Percentiles rank a stretch among this genome's conserved stretches.
Evolutionary conservation across 2,113 vertebrate species (phyloP).

Genomic region (Laticauda laticaudata): DNA sequence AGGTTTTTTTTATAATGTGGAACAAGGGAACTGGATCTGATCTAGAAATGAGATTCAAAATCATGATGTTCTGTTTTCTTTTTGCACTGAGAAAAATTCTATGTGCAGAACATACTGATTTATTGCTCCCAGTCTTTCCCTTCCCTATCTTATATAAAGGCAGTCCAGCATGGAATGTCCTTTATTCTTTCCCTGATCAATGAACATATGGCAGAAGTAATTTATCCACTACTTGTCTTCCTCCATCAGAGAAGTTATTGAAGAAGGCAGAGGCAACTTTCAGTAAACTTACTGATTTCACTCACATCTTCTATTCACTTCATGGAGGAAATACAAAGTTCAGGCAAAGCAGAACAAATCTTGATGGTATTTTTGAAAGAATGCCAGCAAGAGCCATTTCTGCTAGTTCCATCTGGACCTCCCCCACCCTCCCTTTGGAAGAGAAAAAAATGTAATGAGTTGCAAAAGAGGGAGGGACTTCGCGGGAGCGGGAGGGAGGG

Average conservation of each 20-base stretch:
- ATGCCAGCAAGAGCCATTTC: neutral
- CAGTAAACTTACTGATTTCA: neutral
- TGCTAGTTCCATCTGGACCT: neutral
- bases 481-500: neutral
- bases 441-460: neutral
- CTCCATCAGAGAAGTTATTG: neutral
- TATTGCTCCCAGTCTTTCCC: neutral
- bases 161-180: neutral
- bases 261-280: neutral
- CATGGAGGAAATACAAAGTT: neutral
- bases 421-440: neutral
- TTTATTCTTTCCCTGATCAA: neutral
- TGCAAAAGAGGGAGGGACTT: neutral
- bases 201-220: neutral
- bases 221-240: neutral
- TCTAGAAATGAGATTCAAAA: neutral
- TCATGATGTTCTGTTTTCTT: neutral
- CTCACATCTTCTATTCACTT: neutral
- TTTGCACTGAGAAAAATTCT: neutral
- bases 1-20: neutral
- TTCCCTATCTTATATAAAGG: neutral
- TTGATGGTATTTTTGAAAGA: neutral
- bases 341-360: neutral
- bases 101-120: neutral
- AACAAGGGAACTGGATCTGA: neutral